Base-by-base conservation (phyloP, 2,797 vertebrate species). In the Ctenopoma multispine region DNA sequence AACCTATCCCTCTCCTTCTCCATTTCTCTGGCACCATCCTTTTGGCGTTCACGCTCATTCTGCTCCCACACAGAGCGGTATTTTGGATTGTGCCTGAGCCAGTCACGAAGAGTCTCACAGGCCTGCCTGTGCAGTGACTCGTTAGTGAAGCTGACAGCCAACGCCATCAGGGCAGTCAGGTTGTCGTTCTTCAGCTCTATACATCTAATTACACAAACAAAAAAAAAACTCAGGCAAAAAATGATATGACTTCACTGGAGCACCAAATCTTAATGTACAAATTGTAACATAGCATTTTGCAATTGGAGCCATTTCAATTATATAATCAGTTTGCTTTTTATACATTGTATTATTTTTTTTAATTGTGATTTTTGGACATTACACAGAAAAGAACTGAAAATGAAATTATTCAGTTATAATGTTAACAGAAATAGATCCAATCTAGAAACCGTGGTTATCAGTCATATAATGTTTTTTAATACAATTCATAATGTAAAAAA, bases 51-150 rank as follows among this genome's bases (percentile, higher is more conserved):
- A 0, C 2, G 67, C 69, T 94, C 90, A 17, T 78, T 84, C 72
- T 93, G 93, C 85, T 97, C 93, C 80, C 98, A 93, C 36, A 97
- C 94, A 11, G 88, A 86, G 36, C 80, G 89, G 50, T 98, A 99
- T 72, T 95, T 96, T 0, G 96, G 95, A 20, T 97, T 97, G 89
- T 97, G 95, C 76, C 92, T 95, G 18, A 99, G 90, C 98, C 98
- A 99, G 81, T 99, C 97, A 0, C 96, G 93, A 5, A 99, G 93
- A 1, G 97, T 97, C 88, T 99, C 96, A 48, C 98, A 99, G 1
- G 98, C 98, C 90, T 99, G 98, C 84, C 97, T 96, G 94, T 99
- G 98, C 85, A 99, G 89, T 4, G 98, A 99, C 77, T 99, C 98
- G 0, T 99, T 99, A 63, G 98, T 99, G 86, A 99, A 99, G 83